Evolutionary conservation across 2,113 vertebrate species (phyloP).

Genomic region (Coregonus clupeaformis): DNA sequence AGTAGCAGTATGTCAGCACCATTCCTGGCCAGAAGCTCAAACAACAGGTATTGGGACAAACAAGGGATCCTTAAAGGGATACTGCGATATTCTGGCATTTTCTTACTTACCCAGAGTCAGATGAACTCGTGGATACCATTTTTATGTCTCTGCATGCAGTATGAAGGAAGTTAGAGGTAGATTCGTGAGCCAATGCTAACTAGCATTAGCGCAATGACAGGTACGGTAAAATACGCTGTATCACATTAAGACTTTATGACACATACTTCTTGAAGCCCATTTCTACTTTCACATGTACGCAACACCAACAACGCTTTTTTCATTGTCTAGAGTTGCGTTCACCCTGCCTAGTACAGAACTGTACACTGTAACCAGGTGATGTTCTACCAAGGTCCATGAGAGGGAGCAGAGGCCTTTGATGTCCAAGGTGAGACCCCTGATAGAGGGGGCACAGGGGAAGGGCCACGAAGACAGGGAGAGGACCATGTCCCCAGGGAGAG

Average conservation of each 20-base stretch:
- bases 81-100: no score
- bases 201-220: no score
- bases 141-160: no score
- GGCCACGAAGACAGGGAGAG: slow-evolving; percentile 11
- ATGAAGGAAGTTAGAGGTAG: no score
- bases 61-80: background rate
- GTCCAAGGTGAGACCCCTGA: slow-evolving; percentile 61
- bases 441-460: slow-evolving; percentile 34
- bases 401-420: slow-evolving; percentile 53
- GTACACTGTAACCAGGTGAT: background rate
- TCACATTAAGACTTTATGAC: background rate
- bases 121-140: no score
- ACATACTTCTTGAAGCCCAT: background rate
- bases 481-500: no score
- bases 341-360: no score
- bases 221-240: no score
- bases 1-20: slow-evolving; percentile 85
- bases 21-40: slow-evolving; percentile 81
- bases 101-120: no score
- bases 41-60: slow-evolving; percentile 54
- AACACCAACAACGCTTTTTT: no score
- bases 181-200: no score
- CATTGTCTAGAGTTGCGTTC: background rate
- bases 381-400: slow-evolving; percentile 21
- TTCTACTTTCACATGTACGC: no score